Evolutionary conservation across 2,113 vertebrate genomes (phyloP).

Genomic region (Xyliphius kryptos): DNA sequence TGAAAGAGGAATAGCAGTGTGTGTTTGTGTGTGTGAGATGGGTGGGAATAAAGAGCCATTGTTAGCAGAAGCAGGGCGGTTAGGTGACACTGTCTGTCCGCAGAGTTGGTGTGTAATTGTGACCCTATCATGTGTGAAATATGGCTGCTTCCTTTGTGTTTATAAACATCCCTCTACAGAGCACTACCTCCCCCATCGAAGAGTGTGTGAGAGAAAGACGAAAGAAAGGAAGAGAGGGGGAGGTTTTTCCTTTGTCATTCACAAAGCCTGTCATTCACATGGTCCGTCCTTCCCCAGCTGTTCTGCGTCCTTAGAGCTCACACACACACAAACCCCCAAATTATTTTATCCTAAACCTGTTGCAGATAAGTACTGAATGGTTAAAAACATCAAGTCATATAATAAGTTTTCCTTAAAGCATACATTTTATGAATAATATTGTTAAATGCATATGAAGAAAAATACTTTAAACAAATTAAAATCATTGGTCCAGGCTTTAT

Average conservation of each 20-base stretch:
- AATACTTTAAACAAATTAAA: too few relatives aligned
- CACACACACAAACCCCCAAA: slow-evolving; percentile 6
- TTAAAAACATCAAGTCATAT: too few relatives aligned
- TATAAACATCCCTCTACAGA: slow-evolving; percentile 37
- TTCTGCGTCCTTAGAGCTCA: slow-evolving; percentile 23
- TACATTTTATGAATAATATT: too few relatives aligned
- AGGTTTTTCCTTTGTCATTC: slow-evolving; percentile 28
- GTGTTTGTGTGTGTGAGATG: slow-evolving; percentile 2
- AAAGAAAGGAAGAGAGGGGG: slow-evolving; percentile 21
- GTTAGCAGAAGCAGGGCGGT: slow-evolving; percentile 58
- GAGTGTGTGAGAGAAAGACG: slow-evolving; percentile 40
- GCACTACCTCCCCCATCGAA: slow-evolving; percentile 29
- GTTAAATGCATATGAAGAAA: too few relatives aligned
- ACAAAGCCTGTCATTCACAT: slow-evolving; percentile 18
- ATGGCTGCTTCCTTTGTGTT: slow-evolving; percentile 61
- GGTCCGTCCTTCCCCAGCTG: slow-evolving; percentile 23
- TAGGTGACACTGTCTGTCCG: slow-evolving; percentile 51
- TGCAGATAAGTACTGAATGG: too few relatives aligned
- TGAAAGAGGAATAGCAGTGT: not conserved
- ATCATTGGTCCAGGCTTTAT: too few relatives aligned
- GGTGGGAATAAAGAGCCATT: slow-evolving; percentile 60
- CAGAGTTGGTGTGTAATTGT: slow-evolving; percentile 59
- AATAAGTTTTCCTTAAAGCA: too few relatives aligned
- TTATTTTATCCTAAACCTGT: too few relatives aligned
- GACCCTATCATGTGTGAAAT: slow-evolving; percentile 64